Percentiles rank a stretch among this genome's conserved stretches.
Conservation (phyloP, 2,888 invertebrate genomes). For the Pyrocoelia pectoralis region DNA sequence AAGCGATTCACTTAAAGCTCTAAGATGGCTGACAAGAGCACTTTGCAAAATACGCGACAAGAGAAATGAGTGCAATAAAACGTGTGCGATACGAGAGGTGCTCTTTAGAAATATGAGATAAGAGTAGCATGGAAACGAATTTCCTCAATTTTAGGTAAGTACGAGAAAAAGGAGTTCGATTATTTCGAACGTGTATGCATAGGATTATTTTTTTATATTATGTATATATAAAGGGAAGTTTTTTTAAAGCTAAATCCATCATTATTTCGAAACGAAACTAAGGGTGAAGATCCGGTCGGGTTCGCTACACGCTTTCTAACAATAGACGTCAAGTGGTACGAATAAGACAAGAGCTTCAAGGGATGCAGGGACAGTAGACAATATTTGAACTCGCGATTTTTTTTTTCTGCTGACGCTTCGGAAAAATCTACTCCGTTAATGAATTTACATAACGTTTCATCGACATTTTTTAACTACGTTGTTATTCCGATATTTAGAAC, state of each 20-base stretch:
- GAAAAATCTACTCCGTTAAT: slow-evolving; percentile 24
- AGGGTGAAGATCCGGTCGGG: slow-evolving; percentile 58
- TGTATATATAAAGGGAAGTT: slow-evolving; percentile 15
- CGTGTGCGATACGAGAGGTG: slow-evolving; percentile 54
- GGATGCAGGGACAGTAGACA: slow-evolving; percentile 38
- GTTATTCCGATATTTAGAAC: too few relatives aligned
- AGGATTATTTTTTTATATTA: slow-evolving; percentile 3
- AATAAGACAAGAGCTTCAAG: slow-evolving; percentile 50
- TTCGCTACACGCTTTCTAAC: slow-evolving; percentile 59
- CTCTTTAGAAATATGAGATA: slow-evolving; percentile 54
- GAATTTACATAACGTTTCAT: slow-evolving; percentile 25
- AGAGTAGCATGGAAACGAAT: slow-evolving; percentile 35
- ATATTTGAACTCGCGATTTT: slow-evolving; percentile 26
- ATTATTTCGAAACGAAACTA: slow-evolving; percentile 55
- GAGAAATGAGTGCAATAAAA: slow-evolving; percentile 54
- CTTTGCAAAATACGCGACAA: slow-evolving; percentile 49
- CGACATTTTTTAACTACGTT: too few relatives aligned
- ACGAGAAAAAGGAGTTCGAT: background rate
- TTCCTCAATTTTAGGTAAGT: background rate
- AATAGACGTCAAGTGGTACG: slow-evolving; percentile 61
- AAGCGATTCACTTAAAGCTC: slow-evolving; percentile 42
- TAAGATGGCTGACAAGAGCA: slow-evolving; percentile 52
- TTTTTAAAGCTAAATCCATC: slow-evolving; percentile 56
- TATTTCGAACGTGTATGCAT: background rate
- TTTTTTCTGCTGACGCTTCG: slow-evolving; percentile 17